phyloP scores from a whole-genome alignment of 1,140 invertebrate genomes.

The Heterodera carotae region DNA sequence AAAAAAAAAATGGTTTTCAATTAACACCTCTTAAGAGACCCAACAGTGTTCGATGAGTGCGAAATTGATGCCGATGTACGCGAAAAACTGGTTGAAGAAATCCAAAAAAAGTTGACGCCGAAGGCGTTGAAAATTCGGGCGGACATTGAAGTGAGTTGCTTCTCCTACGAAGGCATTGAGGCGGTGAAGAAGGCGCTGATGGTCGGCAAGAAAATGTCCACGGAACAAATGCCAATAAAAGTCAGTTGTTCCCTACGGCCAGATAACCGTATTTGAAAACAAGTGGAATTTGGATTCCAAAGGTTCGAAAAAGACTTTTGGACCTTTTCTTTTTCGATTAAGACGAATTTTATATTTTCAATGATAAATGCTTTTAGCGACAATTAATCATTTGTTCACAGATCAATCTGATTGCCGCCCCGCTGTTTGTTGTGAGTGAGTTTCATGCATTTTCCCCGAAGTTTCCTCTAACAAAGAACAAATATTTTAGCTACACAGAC shows the following conservation, averaged over 20 bases:
- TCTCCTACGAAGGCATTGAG: conserved; percentile 94
- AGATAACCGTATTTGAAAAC: no score
- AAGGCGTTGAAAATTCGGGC: conserved; percentile 85
- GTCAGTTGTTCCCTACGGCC: no score
- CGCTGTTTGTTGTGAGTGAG: conserved; percentile 87
- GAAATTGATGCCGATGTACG: conserved; percentile 88
- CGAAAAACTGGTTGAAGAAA: conserved; percentile 87
- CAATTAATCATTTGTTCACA: conserved; percentile 67
- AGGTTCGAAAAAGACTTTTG: no score
- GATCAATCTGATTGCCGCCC: conserved; percentile 97
- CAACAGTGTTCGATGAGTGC: conserved; percentile 91
- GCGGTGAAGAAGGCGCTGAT: conserved; percentile 91
- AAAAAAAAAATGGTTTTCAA: no score
- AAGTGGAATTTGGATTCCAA: no score
- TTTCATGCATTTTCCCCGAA: not conserved
- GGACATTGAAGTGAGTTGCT: conserved; percentile 95
- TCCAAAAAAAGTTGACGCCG: conserved; percentile 91
- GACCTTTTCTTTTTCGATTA: no score
- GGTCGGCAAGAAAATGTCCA: conserved; percentile 87
- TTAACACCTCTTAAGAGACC: conserved; percentile 74
- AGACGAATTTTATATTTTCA: no score
- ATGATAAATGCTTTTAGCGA: no score
- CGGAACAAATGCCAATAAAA: conserved; percentile 90
- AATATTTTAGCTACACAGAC: conserved; percentile 78
- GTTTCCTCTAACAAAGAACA: not conserved